Percentiles rank a stretch among this genome's conserved stretches.
Conservation (phyloP, 2,888 invertebrate species). For the Operophtera brumata region DNA sequence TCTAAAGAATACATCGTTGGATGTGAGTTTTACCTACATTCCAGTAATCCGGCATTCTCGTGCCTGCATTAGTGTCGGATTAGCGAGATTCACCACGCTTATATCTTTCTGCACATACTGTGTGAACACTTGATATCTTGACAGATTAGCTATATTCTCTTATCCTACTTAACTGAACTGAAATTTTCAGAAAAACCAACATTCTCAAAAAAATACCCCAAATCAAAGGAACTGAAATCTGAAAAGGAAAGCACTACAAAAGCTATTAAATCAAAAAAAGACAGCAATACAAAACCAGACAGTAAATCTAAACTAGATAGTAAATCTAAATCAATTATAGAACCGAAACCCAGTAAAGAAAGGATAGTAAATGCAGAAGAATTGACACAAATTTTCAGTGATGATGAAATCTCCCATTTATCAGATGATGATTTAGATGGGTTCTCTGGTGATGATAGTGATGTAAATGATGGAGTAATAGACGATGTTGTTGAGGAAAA, state of each 20-base stretch:
- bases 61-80: no score
- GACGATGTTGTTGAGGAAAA: conserved; percentile 41
- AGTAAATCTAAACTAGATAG: not conserved
- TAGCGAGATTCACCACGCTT: no score
- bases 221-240: conserved; percentile 31
- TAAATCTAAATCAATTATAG: conserved; percentile 17
- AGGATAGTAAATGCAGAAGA: conserved; percentile 58
- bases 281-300: not conserved
- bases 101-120: no score
- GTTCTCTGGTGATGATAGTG: conserved; percentile 29
- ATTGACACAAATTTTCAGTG: conserved; percentile 65
- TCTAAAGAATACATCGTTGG: no score
- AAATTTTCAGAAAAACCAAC: conserved; percentile 46
- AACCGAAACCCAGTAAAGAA: conserved; percentile 30
- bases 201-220: conserved; percentile 39
- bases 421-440: conserved; percentile 51
- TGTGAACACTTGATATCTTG: no score
- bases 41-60: no score
- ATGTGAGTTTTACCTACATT: no score
- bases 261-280: not conserved
- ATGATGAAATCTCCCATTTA: conserved; percentile 71
- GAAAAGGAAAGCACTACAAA: conserved; percentile 22
- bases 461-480: conserved; percentile 43
- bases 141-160: no score
- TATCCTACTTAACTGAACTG: no score